Percentiles rank a stretch among this genome's conserved stretches.
phyloP scores from a whole-genome alignment of 2,888 invertebrate species.

The Machimus rusticus region DNA sequence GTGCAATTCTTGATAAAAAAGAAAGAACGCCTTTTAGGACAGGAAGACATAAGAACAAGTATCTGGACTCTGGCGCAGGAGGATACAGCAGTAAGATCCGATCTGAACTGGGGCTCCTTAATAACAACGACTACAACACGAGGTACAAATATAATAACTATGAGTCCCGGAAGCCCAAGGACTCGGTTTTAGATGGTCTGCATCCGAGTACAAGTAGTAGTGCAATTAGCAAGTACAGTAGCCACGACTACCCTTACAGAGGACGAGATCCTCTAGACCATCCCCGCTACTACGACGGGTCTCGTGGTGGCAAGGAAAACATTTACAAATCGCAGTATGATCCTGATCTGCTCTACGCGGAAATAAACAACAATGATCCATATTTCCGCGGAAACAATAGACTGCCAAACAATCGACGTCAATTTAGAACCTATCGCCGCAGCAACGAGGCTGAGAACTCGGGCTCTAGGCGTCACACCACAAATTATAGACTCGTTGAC shows the following conservation, averaged over 20 bases:
- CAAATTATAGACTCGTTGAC: conserved; percentile 42
- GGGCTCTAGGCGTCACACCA: neutral
- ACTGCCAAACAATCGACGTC: conserved; percentile 41
- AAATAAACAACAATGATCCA: conserved; percentile 50
- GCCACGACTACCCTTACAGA: conserved; percentile 51
- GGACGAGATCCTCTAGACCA: conserved; percentile 50
- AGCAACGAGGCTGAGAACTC: conserved; percentile 49
- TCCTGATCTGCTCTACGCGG: conserved; percentile 52
- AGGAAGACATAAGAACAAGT: conserved; percentile 56
- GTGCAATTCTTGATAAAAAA: conserved; percentile 64
- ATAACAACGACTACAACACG: conserved; percentile 55
- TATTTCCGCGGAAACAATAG: conserved; percentile 41
- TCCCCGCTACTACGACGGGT: conserved; percentile 52
- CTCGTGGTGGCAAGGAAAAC: conserved; percentile 52
- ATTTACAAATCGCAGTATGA: conserved; percentile 55
- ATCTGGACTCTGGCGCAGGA: conserved; percentile 57
- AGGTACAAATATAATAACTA: conserved; percentile 47
- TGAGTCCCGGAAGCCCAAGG: conserved; percentile 52
- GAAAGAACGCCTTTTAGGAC: conserved; percentile 61
- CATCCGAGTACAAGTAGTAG: conserved; percentile 49
- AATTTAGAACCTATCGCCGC: conserved; percentile 54
- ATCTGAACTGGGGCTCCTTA: conserved; percentile 52
- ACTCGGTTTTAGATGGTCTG: conserved; percentile 56
- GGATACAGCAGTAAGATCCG: conserved; percentile 50
- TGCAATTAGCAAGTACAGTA: conserved; percentile 51